These are phyloP conservation scores for Drosophila saltans DNA, from an alignment of 1,140 invertebrate genomes.

Conservation along the genomic window DNA sequence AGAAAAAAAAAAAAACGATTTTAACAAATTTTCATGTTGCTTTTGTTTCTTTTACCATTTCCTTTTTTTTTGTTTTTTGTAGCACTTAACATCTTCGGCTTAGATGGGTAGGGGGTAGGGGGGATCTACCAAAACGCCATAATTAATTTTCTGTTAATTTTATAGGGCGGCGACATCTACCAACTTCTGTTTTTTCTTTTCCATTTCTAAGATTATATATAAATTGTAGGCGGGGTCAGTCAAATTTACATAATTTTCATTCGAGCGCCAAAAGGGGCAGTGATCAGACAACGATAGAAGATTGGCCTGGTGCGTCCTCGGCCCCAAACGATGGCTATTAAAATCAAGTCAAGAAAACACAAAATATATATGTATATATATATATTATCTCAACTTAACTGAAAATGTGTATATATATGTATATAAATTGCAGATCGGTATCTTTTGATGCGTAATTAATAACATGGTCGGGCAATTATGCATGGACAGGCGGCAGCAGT, in stretches of 20 bases:
- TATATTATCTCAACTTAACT: background rate
- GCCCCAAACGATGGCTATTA: slow-evolving; percentile 34
- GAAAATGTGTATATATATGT: background rate
- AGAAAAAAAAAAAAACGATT: background rate
- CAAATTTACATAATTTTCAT: slow-evolving; percentile 71
- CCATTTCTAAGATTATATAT: too few species aligned
- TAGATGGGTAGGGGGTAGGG: slow-evolving; percentile 14
- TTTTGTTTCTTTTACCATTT: background rate
- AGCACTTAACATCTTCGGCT: background rate
- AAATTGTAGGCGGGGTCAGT: background rate
- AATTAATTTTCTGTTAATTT: slow-evolving; percentile 58
- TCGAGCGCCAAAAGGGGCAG: slow-evolving; percentile 23
- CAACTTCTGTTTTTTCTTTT: slow-evolving; percentile 30
- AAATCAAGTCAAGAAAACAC: slow-evolving; percentile 55
- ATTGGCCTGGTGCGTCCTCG: too few species aligned
- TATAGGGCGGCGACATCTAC: slow-evolving; percentile 19
- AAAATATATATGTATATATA: background rate
- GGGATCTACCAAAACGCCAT: slow-evolving; percentile 56
- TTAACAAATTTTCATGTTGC: slow-evolving; percentile 49
- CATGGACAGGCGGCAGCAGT: slow-evolving; percentile 46
- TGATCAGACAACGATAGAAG: slow-evolving; percentile 59
- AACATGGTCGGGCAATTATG: slow-evolving; percentile 29
- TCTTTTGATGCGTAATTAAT: slow-evolving; percentile 78
- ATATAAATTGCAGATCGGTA: slow-evolving; percentile 71
- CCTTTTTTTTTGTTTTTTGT: background rate